Evolutionary conservation across 1,140 invertebrate genomes (phyloP).

Genomic region (Campoletis sonorensis): DNA sequence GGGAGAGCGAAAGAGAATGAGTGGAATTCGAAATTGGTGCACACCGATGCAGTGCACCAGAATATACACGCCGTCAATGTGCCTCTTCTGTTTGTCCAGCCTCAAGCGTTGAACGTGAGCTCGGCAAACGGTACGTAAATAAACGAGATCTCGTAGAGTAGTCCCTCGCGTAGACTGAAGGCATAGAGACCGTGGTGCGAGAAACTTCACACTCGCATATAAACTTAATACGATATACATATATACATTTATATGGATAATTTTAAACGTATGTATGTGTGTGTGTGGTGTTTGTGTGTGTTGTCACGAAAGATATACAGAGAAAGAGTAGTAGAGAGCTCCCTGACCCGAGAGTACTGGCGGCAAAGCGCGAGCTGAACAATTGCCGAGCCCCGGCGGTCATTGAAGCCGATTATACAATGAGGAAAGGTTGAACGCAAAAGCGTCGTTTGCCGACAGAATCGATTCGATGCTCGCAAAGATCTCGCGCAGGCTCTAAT

Average conservation of each 20-base stretch:
- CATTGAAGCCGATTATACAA: slow-evolving; percentile 38
- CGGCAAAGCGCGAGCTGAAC: slow-evolving; percentile 23
- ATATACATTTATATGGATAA: slow-evolving; percentile 10
- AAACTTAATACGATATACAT: slow-evolving; percentile 14
- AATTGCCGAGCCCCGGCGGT: slow-evolving; percentile 27
- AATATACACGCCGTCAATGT: slow-evolving; percentile 28
- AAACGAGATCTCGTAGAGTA: slow-evolving; percentile 38
- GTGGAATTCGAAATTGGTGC: slow-evolving; percentile 40
- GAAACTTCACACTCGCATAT: slow-evolving; percentile 27
- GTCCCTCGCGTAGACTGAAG: slow-evolving; percentile 28
- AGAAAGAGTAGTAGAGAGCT: neutral
- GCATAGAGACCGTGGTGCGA: slow-evolving; percentile 6
- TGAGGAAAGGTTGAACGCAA: slow-evolving; percentile 32
- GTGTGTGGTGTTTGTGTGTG: neutral
- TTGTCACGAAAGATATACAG: neutral
- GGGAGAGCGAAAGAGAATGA: neutral
- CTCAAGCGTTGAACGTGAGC: slow-evolving; percentile 29
- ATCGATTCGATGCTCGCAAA: slow-evolving; percentile 30
- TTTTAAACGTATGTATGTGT: neutral
- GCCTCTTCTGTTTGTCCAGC: slow-evolving; percentile 33
- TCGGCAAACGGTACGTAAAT: slow-evolving; percentile 40
- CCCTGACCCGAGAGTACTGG: slow-evolving; percentile 6
- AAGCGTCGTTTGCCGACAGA: slow-evolving; percentile 14
- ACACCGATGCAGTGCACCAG: slow-evolving; percentile 14
- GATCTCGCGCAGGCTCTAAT: slow-evolving; percentile 10